Conservation (phyloP, 2,113 vertebrate species). For the Larimichthys polyactis region DNA sequence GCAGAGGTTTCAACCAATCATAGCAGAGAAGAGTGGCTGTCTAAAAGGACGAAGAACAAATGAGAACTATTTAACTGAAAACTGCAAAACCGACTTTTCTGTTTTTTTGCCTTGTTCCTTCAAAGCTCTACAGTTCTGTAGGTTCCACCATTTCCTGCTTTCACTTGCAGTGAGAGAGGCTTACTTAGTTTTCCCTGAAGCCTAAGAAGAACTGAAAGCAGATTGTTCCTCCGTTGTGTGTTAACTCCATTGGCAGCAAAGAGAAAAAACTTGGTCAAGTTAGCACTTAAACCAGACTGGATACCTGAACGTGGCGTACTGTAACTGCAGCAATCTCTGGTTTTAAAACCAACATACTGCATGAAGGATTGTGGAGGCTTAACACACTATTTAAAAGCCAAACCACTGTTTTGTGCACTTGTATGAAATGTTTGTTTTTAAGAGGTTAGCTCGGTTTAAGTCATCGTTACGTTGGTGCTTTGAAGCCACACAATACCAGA, state of each 20-base stretch:
- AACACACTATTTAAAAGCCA: neutral
- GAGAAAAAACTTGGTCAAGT: conserved; percentile 2
- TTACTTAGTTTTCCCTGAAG: conserved; percentile 67
- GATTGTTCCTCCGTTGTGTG: conserved; percentile 47
- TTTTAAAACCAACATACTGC: conserved; percentile 24
- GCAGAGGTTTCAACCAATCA: conserved; percentile 27
- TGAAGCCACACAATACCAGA: conserved; percentile 23
- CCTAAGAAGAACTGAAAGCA: conserved; percentile 55
- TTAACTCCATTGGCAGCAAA: conserved; percentile 15
- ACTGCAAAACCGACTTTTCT: neutral
- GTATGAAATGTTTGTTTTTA: conserved; percentile 34
- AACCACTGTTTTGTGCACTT: conserved; percentile 44
- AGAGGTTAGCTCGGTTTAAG: conserved; percentile 47
- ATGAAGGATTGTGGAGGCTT: conserved; percentile 14
- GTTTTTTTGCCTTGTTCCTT: conserved; percentile 22
- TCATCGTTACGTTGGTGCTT: conserved; percentile 38
- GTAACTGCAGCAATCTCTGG: conserved; percentile 23
- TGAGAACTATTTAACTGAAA: neutral
- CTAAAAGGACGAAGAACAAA: conserved; percentile 2
- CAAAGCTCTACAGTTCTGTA: conserved; percentile 1
- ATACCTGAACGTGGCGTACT: conserved; percentile 49
- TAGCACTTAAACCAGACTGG: conserved; percentile 46
- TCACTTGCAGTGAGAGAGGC: conserved; percentile 40
- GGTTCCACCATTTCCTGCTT: conserved; percentile 11
- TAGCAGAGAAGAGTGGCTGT: conserved; percentile 28